These are phyloP conservation scores for Anolis carolinensis DNA, from an alignment of 2,113 vertebrate genomes.

Conservation along the genomic window DNA sequence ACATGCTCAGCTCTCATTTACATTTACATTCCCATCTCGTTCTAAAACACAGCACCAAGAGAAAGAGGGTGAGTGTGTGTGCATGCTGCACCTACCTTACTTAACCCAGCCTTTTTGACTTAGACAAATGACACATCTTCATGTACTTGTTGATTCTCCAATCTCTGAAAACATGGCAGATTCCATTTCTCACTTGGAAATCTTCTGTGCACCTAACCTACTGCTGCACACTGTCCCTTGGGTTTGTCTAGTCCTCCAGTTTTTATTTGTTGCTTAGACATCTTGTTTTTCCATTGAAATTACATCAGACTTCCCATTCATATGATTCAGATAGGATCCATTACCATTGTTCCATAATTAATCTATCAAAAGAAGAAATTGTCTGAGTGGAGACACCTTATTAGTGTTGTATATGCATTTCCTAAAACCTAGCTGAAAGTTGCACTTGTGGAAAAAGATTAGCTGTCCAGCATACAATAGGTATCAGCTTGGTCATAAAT, in stretches of 20 bases:
- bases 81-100: too few species aligned
- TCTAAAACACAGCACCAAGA: too few species aligned
- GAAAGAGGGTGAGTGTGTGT: too few species aligned
- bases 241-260: background rate
- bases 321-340: background rate
- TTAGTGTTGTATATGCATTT: background rate
- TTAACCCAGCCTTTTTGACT: too few species aligned
- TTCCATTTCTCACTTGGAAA: background rate
- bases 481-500: constrained; percentile 43
- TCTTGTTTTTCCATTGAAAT: background rate
- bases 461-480: constrained; percentile 6
- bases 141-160: background rate
- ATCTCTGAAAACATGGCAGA: background rate
- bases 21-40: too few species aligned
- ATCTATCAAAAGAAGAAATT: background rate
- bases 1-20: too few species aligned
- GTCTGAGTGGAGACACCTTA: constrained; percentile 13
- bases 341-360: constrained; percentile 3
- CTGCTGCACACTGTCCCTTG: background rate
- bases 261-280: background rate
- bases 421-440: constrained; percentile 5
- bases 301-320: background rate
- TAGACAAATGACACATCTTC: too few species aligned
- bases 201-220: background rate
- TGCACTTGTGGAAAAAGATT: background rate